These are phyloP conservation scores for Catostomus latipinnis DNA, from an alignment of 2,797 vertebrate species.

Conservation along the genomic window DNA sequence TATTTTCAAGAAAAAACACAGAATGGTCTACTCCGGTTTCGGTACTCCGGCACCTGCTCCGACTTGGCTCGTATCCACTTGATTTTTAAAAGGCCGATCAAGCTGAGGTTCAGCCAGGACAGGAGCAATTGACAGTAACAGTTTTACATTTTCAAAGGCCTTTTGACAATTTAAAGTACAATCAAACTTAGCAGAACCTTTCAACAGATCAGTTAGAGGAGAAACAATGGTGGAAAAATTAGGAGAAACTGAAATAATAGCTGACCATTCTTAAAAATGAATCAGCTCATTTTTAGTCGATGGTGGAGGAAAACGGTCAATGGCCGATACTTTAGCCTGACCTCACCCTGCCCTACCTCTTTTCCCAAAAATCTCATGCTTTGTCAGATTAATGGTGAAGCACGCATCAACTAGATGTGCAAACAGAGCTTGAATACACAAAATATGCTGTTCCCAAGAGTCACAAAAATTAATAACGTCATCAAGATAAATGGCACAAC, in stretches of 20 bases:
- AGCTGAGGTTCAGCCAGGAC: no score
- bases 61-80: no score
- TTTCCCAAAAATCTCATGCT: not conserved
- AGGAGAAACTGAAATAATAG: no score
- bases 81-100: no score
- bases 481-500: not conserved
- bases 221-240: no score
- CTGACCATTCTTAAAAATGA: not conserved
- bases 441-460: not conserved
- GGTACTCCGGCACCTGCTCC: not conserved
- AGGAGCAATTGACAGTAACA: no score
- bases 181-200: no score
- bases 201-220: no score
- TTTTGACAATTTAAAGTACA: no score
- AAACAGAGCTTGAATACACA: not conserved
- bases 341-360: not conserved
- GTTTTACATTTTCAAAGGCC: no score
- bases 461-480: not conserved
- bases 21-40: not conserved
- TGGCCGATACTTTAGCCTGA: no score
- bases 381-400: not conserved
- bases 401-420: not conserved
- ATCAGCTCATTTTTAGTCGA: not conserved
- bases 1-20: not conserved
- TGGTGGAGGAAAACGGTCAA: not conserved